Evolutionary conservation across 2,113 vertebrate species (phyloP).

Genomic region (Struthidea cinerea): DNA sequence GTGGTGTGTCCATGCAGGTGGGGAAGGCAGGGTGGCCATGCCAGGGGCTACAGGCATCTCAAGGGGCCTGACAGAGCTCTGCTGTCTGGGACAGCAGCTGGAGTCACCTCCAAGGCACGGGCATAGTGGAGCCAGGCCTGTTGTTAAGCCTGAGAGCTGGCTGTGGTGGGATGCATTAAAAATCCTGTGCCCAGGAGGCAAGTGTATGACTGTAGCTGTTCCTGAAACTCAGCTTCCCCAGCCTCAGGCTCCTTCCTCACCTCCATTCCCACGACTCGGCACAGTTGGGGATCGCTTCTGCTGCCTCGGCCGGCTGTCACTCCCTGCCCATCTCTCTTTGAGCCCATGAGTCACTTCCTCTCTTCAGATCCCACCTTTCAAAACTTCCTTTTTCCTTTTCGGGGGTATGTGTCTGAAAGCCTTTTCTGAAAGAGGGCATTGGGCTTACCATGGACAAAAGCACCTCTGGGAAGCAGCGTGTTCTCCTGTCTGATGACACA

Average conservation of each 20-base stretch:
- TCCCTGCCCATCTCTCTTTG: conserved; percentile 42
- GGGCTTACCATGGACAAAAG: not conserved
- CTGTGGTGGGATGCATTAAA: not conserved
- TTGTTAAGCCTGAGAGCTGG: not conserved
- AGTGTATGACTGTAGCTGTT: not conserved
- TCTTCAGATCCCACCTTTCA: conserved; percentile 53
- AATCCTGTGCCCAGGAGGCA: not conserved
- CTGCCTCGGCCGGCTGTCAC: not conserved
- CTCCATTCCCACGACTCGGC: conserved; percentile 37
- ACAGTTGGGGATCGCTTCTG: conserved; percentile 28
- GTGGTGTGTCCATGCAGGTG: not conserved
- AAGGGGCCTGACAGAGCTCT: fast-evolving
- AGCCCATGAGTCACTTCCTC: conserved; percentile 53
- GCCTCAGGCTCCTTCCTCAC: conserved; percentile 1
- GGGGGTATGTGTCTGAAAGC: not conserved
- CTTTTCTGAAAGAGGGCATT: not conserved
- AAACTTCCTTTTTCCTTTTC: conserved; percentile 59
- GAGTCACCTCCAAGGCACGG: not conserved
- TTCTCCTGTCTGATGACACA: not conserved
- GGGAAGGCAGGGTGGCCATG: not conserved
- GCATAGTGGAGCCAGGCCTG: fast-evolving
- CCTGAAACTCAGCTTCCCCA: not conserved
- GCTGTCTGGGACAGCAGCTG: not conserved
- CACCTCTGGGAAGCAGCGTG: not conserved
- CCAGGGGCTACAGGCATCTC: fast-evolving